phyloP scores from a whole-genome alignment of 2,113 vertebrate species.

The western clawed frog (Xenopus tropicalis) region UCB_Xtro_10.0 CM004444.2:127719001-127719500 shows the following conservation, averaged over 20 bases:
- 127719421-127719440: no score
- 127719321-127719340: conserved; percentile 30
- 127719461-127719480: no score
- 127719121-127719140: conserved; percentile 76
- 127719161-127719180: conserved; percentile 68
- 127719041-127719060: conserved; percentile 92
- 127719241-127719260: conserved; percentile 27
- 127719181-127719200: conserved; percentile 27
- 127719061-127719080: conserved; percentile 99
- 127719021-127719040: conserved; percentile 98
- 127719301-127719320: conserved; percentile 19
- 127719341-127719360: conserved; percentile 36
- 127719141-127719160: conserved; percentile 64
- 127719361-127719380: neutral
- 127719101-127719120: conserved; percentile 92
- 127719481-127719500: no score
- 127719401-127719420: neutral
- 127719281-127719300: conserved; percentile 31
- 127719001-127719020: conserved; percentile 97
- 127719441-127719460: no score
- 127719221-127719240: conserved; percentile 31
- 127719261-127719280: conserved; percentile 22
- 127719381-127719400: neutral
- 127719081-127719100: conserved; percentile 97
- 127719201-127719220: conserved; percentile 17